Conservation (phyloP, 2,797 vertebrate species). For the Pseudochirops cupreus region DNA sequence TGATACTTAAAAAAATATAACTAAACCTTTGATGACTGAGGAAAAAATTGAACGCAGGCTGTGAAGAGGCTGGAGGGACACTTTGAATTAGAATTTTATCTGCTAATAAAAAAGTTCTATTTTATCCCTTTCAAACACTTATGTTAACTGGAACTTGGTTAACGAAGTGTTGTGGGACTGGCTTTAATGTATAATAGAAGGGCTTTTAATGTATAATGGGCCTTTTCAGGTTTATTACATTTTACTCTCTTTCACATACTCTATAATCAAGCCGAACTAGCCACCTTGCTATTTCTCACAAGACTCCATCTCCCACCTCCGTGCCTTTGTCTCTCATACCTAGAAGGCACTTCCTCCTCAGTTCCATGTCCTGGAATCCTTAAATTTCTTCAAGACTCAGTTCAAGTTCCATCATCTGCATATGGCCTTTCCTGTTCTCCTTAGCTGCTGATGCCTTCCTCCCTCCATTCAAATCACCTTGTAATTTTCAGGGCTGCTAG, state of each 20-base stretch:
- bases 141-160: background rate
- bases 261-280: too few relatives aligned
- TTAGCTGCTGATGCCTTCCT: background rate
- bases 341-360: background rate
- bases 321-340: background rate
- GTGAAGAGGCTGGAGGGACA: background rate
- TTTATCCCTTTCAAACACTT: background rate
- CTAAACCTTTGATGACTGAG: background rate
- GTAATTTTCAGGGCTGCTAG: background rate
- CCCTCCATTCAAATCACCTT: background rate
- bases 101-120: background rate
- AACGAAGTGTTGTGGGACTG: background rate
- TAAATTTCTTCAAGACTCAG: background rate
- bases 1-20: background rate
- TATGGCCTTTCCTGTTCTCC: background rate
- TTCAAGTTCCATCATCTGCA: background rate
- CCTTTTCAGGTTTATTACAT: background rate
- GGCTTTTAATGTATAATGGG: background rate
- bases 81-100: background rate
- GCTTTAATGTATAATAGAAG: background rate
- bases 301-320: background rate
- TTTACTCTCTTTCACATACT: background rate
- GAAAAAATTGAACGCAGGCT: background rate
- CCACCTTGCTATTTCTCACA: background rate
- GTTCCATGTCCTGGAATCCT: background rate